These are phyloP conservation scores for Sialia sialis DNA, from an alignment of 2,113 vertebrate genomes.

Conservation along the genomic window DNA sequence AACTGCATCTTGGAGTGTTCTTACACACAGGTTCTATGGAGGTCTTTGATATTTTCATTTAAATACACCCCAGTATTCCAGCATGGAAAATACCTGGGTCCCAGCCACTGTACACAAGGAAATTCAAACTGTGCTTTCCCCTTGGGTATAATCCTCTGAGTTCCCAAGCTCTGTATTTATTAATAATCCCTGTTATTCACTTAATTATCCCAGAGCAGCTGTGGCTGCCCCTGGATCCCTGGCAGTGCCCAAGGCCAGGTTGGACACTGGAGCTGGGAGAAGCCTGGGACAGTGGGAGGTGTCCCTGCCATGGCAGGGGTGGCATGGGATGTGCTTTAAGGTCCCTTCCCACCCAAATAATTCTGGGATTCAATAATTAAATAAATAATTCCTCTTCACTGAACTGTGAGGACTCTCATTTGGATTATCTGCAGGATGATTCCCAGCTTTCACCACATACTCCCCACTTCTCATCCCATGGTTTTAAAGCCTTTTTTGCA, in stretches of 20 bases:
- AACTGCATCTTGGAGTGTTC: background rate
- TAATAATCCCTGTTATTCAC: background rate
- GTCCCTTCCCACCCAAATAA: background rate
- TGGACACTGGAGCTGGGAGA: background rate
- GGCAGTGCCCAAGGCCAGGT: background rate
- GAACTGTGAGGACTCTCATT: background rate
- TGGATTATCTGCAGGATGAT: background rate
- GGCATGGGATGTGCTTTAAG: background rate
- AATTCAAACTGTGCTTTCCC: background rate
- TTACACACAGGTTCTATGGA: fast-evolving
- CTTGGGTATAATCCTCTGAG: background rate
- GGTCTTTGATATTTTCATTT: background rate
- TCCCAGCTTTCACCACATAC: background rate
- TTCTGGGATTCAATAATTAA: background rate
- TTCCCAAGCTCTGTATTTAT: background rate
- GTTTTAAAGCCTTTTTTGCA: background rate
- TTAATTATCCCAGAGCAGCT: background rate
- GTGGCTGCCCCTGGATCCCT: background rate
- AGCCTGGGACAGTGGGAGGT: background rate
- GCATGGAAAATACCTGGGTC: background rate
- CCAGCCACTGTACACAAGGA: background rate
- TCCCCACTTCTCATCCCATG: background rate
- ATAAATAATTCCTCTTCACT: background rate
- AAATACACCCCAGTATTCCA: background rate
- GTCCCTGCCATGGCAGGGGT: background rate